phyloP scores from a whole-genome alignment of 2,797 vertebrate genomes.

The Sebastes oblongus region DNA sequence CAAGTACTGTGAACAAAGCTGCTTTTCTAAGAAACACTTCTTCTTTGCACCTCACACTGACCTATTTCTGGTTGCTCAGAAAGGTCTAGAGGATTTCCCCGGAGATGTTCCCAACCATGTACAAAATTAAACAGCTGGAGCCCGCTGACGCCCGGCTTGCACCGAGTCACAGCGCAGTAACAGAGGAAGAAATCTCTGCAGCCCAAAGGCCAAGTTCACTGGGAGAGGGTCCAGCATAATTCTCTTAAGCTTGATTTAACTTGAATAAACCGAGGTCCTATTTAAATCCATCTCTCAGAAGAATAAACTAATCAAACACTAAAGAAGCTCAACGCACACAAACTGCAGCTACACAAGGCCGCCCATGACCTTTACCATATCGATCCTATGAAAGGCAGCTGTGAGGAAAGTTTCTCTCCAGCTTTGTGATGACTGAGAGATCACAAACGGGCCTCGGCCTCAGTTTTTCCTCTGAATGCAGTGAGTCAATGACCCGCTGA shows the following conservation, averaged over 20 bases:
- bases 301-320: constrained; percentile 45
- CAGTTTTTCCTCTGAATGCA: constrained; percentile 7
- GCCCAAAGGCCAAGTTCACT: constrained; percentile 28
- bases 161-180: constrained; percentile 40
- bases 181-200: constrained; percentile 48
- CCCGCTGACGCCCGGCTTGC: constrained; percentile 22
- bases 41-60: constrained; percentile 53
- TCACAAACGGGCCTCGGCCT: neutral
- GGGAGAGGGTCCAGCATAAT: constrained; percentile 40
- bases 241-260: constrained; percentile 48
- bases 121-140: constrained; percentile 71
- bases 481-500: constrained; percentile 39
- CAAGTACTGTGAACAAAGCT: constrained; percentile 1
- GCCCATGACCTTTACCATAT: neutral
- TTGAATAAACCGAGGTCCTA: constrained; percentile 21
- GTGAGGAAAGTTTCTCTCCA: neutral
- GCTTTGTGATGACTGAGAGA: constrained; percentile 16
- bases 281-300: constrained; percentile 46
- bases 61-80: constrained; percentile 64
- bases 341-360: neutral
- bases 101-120: constrained; percentile 57
- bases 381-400: neutral
- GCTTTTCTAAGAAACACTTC: constrained; percentile 29
- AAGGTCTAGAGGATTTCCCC: constrained; percentile 65
- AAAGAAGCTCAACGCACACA: neutral